phyloP scores from a whole-genome alignment of 1,140 invertebrate species.

The Proctacanthus coquilletti region DNA sequence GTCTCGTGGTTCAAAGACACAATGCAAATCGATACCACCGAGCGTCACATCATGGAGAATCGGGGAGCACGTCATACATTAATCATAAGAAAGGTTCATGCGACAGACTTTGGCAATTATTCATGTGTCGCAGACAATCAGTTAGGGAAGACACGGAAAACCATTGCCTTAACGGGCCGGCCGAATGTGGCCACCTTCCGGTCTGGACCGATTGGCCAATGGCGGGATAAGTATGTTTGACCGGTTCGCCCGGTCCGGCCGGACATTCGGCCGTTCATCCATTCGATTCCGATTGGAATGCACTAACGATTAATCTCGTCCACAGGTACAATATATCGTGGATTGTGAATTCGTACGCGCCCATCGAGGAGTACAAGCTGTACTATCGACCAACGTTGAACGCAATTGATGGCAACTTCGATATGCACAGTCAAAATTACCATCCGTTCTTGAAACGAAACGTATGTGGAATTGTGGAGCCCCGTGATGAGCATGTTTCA shows the following conservation, averaged over 20 bases:
- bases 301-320: slow-evolving; percentile 18
- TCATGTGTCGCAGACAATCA: slow-evolving; percentile 41
- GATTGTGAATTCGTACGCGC: slow-evolving; percentile 38
- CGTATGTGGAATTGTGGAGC: too few relatives aligned
- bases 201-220: neutral
- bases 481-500: too few relatives aligned
- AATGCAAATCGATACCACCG: slow-evolving; percentile 39
- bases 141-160: slow-evolving; percentile 36
- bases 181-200: neutral
- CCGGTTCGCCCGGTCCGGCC: neutral
- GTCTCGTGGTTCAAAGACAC: slow-evolving; percentile 42
- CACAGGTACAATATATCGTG: slow-evolving; percentile 43
- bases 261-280: neutral
- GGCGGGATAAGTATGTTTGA: neutral
- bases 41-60: slow-evolving; percentile 36
- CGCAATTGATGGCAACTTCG: slow-evolving; percentile 19
- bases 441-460: too few relatives aligned
- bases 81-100: slow-evolving; percentile 38
- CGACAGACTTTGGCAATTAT: slow-evolving; percentile 43
- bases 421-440: too few relatives aligned
- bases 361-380: slow-evolving; percentile 39
- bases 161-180: slow-evolving; percentile 39
- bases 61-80: slow-evolving; percentile 37
- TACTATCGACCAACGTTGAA: slow-evolving; percentile 24
- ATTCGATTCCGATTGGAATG: neutral